phyloP scores from a whole-genome alignment of 2,113 vertebrate species.

The Pholis gunnellus region DNA sequence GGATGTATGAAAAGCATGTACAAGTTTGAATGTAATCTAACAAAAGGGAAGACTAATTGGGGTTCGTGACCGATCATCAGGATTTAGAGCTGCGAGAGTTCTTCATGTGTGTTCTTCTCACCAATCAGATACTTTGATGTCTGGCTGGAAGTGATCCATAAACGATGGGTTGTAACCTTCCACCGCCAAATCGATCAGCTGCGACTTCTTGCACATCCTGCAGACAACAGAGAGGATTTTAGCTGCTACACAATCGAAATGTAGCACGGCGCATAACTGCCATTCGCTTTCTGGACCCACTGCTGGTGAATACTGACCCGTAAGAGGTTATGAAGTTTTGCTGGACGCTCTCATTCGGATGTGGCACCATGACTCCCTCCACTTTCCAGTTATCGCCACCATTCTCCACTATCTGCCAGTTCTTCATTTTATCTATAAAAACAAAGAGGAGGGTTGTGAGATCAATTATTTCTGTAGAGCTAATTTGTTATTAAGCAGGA shows the following conservation, averaged over 20 bases:
- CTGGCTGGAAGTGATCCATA: slow-evolving; percentile 79
- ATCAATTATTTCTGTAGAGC: background rate
- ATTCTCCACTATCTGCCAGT: slow-evolving; percentile 71
- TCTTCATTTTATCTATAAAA: slow-evolving; percentile 60
- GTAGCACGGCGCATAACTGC: background rate
- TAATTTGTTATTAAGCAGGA: background rate
- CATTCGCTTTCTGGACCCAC: background rate
- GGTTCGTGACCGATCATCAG: background rate
- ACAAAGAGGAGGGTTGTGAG: background rate
- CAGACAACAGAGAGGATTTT: slow-evolving; percentile 1
- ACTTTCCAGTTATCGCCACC: slow-evolving; percentile 76
- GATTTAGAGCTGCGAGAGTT: background rate
- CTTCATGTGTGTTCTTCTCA: slow-evolving; percentile 53
- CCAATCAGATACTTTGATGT: slow-evolving; percentile 83
- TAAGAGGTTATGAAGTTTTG: slow-evolving; percentile 83
- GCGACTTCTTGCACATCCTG: slow-evolving; percentile 78
- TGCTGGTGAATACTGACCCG: slow-evolving; percentile 55
- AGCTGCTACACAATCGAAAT: background rate
- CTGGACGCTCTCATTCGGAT: slow-evolving; percentile 64
- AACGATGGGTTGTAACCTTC: slow-evolving; percentile 78
- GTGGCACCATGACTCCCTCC: slow-evolving; percentile 21
- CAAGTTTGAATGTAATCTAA: background rate
- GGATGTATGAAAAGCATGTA: background rate
- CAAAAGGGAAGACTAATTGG: background rate
- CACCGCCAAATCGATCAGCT: slow-evolving; percentile 75